Evolutionary conservation across 2,113 vertebrate genomes (phyloP).

Genomic region (Erpornis zantholeuca): DNA sequence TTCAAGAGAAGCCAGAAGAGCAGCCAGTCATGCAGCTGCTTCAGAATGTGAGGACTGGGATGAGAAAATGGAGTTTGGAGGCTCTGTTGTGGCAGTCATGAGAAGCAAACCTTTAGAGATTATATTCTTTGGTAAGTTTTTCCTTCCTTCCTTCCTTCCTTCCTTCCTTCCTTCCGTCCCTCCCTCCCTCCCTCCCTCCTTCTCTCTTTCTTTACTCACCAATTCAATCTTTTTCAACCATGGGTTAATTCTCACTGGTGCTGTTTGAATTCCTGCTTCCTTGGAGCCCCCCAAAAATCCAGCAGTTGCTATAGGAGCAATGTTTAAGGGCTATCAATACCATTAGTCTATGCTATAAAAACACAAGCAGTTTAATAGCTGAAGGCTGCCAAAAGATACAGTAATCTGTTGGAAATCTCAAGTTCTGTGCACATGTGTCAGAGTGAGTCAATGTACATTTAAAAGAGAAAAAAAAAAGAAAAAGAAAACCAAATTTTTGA

Average conservation of each 20-base stretch:
- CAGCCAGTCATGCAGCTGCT: neutral
- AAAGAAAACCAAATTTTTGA: neutral
- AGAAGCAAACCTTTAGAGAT: neutral
- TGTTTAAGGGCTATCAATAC: neutral
- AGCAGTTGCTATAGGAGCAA: neutral
- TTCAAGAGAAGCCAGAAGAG: neutral
- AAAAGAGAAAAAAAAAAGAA: neutral
- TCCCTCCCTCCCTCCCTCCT: fast-evolving
- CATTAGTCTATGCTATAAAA: neutral
- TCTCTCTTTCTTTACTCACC: too few species aligned
- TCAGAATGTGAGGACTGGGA: neutral
- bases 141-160: too few species aligned
- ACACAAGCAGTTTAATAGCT: neutral
- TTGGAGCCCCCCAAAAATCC: neutral
- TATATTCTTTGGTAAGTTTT: neutral
- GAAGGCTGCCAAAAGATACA: slow-evolving; percentile 5
- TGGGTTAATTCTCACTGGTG: neutral
- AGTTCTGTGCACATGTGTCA: neutral
- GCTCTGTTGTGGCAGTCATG: neutral
- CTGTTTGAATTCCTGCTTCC: neutral
- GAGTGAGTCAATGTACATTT: neutral
- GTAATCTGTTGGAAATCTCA: neutral
- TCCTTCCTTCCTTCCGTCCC: neutral
- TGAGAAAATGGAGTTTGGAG: neutral
- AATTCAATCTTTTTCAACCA: neutral